Base-by-base conservation (phyloP, 2,888 invertebrate species). In the Lymantria monacha region DNA sequence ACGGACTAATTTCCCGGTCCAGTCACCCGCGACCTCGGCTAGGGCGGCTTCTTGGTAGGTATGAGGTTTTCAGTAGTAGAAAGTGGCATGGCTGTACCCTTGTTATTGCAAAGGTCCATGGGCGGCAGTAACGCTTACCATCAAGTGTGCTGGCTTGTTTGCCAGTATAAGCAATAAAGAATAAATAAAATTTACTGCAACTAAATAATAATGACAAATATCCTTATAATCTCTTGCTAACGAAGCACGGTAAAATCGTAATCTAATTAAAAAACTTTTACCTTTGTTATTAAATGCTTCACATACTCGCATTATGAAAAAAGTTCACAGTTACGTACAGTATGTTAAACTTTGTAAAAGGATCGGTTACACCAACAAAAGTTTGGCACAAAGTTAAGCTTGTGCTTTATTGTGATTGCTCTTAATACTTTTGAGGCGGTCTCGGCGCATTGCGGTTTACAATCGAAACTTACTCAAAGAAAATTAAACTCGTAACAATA, bases 401-500 rank as follows among this genome's bases (percentile, higher is more conserved):
- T 66, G 66, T 61, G 65, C 70, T 81, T 80, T 81, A 79, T 81
- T 79, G 79, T 79, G 79, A 82, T 81, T 80, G 82, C 76, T 72
- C 75, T 74, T 79, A 76, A 83, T 80, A 80, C 78, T 81, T 79
- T 76, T 71, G 52, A 64, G 58, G 56, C 76, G 71, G 68, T 66
- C 64, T 51, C 64, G 64, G 75, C 81, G 82, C 83, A 83, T 69
- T 83, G 85, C 83, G 76, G 81, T 75, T 72, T 67, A 77, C 79
- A 83, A 84, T 81, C 79, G 79, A 72, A 83, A 84, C 82, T 84
- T 82, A 70, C 71, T 70, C 73, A 57, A 59, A 59, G 59, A 72
- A 74, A 76, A 79, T 81, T 76, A 80, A 82, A 81, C 76, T 80
- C 67, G 68, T 69, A 76, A 81, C 79, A 79, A 76, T 78, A 78